Conservation (phyloP, 2,113 vertebrate species). For the Mastomys natalensis region DNA sequence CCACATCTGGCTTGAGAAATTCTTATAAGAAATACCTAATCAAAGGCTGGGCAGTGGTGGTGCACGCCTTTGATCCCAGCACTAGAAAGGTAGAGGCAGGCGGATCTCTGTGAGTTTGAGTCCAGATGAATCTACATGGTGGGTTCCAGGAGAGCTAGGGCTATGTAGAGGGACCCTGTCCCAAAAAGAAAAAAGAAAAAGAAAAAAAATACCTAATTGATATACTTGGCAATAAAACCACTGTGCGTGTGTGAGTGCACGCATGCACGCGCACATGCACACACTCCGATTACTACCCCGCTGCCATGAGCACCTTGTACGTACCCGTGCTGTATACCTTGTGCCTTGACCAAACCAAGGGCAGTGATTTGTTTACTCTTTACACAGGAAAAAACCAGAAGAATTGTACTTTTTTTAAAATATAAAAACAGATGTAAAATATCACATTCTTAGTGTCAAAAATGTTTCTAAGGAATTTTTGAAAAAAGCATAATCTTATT, state of each 20-base stretch:
- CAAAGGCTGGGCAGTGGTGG: not conserved
- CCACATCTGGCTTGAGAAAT: not conserved
- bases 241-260: not conserved
- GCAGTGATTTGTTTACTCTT: not conserved
- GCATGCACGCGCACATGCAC: not conserved
- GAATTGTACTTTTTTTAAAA: not conserved
- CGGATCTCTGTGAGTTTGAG: not conserved
- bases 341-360: not conserved
- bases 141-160: not conserved
- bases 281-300: not conserved
- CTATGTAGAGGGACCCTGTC: not conserved
- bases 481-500: not conserved
- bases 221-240: not conserved
- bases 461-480: not conserved
- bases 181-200: not conserved
- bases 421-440: not conserved
- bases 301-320: not conserved
- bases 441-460: not conserved
- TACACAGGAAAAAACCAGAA: not conserved
- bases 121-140: too few species aligned
- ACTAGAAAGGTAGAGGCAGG: not conserved
- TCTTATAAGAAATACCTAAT: not conserved
- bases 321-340: rapidly evolving
- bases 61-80: not conserved
- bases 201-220: not conserved